Evolutionary conservation across 2,113 vertebrate species (phyloP).

Genomic region (Girardinichthys multiradiatus): DNA sequence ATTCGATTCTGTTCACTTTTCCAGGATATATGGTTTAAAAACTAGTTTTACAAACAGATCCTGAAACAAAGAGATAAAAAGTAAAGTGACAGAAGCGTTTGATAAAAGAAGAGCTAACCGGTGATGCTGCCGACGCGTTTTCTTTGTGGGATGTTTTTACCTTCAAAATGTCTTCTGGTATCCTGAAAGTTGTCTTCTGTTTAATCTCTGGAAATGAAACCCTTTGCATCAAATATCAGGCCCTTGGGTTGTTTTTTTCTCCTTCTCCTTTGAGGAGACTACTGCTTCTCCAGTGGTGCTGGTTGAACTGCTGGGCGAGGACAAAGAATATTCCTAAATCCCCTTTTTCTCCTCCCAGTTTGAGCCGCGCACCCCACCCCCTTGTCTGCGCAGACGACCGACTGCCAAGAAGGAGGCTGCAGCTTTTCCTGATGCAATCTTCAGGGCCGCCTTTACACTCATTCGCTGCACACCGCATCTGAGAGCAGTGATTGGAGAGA

Average conservation of each 20-base stretch:
- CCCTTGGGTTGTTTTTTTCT: slow-evolving; percentile 35
- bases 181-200: slow-evolving; percentile 15
- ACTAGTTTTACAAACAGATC: not conserved
- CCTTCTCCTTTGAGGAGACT: not conserved
- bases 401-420: slow-evolving; percentile 28
- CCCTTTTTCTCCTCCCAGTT: slow-evolving; percentile 58
- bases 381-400: slow-evolving; percentile 38
- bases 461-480: not conserved
- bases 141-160: slow-evolving; percentile 36
- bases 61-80: not conserved
- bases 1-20: not conserved
- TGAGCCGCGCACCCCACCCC: slow-evolving; percentile 53
- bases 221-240: slow-evolving; percentile 37
- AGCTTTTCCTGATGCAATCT: slow-evolving; percentile 61
- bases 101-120: not conserved
- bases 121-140: slow-evolving; percentile 24
- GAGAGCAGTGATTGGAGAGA: not conserved
- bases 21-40: not conserved
- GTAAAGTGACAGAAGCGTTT: not conserved
- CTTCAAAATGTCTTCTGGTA: slow-evolving; percentile 29
- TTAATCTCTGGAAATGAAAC: slow-evolving; percentile 2
- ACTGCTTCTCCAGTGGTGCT: slow-evolving; percentile 47
- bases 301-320: slow-evolving; percentile 55
- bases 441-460: not conserved
- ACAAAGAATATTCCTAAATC: slow-evolving; percentile 77